These are phyloP conservation scores for Oryctolagus cuniculus DNA, from an alignment of 2,113 vertebrate genomes.

Conservation along the genomic window mOryCun1.1 NC_091436.1:104494501-104495000, in stretches of 20 bases:
- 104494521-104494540: neutral
- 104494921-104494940: neutral
- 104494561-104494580: neutral
- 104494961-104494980: conserved; percentile 21
- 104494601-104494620: neutral
- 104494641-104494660: neutral
- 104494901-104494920: neutral
- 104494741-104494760: neutral
- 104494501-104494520: conserved; percentile 2
- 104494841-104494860: neutral
- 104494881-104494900: neutral
- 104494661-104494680: neutral
- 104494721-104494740: neutral
- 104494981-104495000: neutral
- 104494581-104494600: neutral
- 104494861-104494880: neutral
- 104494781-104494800: neutral
- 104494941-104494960: neutral
- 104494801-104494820: neutral
- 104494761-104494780: neutral
- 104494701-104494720: neutral
- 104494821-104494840: neutral
- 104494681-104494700: conserved; percentile 4
- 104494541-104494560: neutral
- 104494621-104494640: neutral